Evolutionary conservation across 2,888 invertebrate species (phyloP).

Genomic region (Chesias legatella): DNA sequence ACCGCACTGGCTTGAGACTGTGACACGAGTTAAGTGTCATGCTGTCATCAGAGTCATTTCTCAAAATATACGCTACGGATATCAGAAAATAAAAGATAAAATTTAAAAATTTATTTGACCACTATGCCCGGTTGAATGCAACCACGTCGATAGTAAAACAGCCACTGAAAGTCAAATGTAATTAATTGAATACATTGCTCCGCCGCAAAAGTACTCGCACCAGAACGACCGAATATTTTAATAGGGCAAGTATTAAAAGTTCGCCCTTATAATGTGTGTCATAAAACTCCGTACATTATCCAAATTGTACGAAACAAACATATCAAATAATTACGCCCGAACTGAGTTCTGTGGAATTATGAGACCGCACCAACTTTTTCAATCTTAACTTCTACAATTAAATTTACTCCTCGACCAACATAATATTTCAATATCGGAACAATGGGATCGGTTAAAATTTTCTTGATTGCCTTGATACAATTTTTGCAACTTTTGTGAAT

Average conservation of each 20-base stretch:
- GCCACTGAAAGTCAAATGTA: slow-evolving; percentile 12
- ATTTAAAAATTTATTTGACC: too few relatives aligned
- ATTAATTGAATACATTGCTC: slow-evolving; percentile 9
- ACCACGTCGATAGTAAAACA: slow-evolving; percentile 1
- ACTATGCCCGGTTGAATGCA: neutral
- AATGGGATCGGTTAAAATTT: slow-evolving; percentile 46
- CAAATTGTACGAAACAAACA: slow-evolving; percentile 72
- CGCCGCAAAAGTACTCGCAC: neutral
- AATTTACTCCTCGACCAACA: slow-evolving; percentile 67
- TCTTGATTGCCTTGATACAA: slow-evolving; percentile 37
- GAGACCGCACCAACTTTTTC: slow-evolving; percentile 74
- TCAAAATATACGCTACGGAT: too few relatives aligned
- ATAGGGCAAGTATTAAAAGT: slow-evolving; percentile 28
- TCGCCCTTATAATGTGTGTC: slow-evolving; percentile 46
- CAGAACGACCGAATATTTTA: slow-evolving; percentile 26
- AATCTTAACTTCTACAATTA: slow-evolving; percentile 77
- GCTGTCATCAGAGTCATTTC: too few relatives aligned
- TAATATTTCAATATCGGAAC: slow-evolving; percentile 67
- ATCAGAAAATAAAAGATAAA: too few relatives aligned
- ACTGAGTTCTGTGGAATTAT: slow-evolving; percentile 62
- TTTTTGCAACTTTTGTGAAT: slow-evolving; percentile 24
- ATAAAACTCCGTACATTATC: slow-evolving; percentile 63
- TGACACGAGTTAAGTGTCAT: too few relatives aligned
- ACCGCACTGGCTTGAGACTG: too few relatives aligned
- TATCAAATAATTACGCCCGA: slow-evolving; percentile 68